Evolutionary conservation across 2,888 invertebrate genomes (phyloP).

Genomic region (Atethmia centrago): DNA sequence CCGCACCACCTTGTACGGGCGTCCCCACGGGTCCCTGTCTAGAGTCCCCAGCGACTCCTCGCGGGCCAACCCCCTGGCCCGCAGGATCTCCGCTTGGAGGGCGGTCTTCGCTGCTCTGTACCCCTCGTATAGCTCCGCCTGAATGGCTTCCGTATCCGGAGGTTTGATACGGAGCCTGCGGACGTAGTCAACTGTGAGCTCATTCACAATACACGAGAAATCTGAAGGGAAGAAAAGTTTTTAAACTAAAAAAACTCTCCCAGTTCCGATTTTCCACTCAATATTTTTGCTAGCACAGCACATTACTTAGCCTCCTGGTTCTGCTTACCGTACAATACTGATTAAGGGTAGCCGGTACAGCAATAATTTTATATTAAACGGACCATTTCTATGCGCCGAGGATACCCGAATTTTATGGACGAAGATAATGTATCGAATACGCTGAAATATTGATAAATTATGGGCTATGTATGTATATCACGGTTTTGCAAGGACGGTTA

Average conservation of each 20-base stretch:
- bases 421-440: conserved; percentile 64
- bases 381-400: conserved; percentile 65
- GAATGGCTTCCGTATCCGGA: too few species aligned
- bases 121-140: too few species aligned
- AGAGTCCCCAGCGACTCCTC: too few species aligned
- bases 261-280: neutral
- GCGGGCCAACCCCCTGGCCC: too few species aligned
- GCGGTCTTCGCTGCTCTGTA: too few species aligned
- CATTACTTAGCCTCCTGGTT: conserved; percentile 36
- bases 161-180: too few species aligned
- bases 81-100: too few species aligned
- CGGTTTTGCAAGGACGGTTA: conserved; percentile 30
- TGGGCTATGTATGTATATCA: conserved; percentile 53
- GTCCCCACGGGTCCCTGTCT: too few species aligned
- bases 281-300: conserved; percentile 24
- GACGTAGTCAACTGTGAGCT: neutral
- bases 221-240: neutral
- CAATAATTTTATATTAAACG: conserved; percentile 66
- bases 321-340: conserved; percentile 58
- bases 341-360: conserved; percentile 51
- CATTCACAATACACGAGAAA: neutral
- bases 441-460: conserved; percentile 66
- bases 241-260: neutral
- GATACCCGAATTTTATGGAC: conserved; percentile 61
- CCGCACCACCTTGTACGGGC: too few species aligned